Evolutionary conservation across 1,140 invertebrate genomes (phyloP).

Genomic region (Cheumatopsyche charites): DNA sequence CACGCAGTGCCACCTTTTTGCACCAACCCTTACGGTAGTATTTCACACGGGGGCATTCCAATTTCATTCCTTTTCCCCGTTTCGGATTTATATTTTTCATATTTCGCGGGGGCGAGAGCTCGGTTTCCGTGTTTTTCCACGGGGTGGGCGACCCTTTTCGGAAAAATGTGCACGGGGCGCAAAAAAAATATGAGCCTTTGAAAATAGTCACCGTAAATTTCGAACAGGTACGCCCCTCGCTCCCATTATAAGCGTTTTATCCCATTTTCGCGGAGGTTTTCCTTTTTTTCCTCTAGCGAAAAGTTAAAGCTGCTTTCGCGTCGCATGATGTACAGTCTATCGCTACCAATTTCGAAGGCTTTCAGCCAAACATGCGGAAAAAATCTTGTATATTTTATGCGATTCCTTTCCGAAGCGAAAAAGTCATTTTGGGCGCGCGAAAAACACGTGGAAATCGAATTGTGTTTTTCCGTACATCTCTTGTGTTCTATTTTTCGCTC

Average conservation of each 20-base stretch:
- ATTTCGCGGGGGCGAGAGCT: too few relatives aligned
- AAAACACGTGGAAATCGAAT: neutral
- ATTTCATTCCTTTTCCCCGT: neutral
- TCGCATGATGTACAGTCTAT: constrained; percentile 6
- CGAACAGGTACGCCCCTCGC: constrained; percentile 1
- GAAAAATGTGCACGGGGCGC: neutral
- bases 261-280: constrained; percentile 4
- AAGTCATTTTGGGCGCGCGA: neutral
- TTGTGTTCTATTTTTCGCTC: too few relatives aligned
- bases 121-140: neutral
- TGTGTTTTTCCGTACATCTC: neutral
- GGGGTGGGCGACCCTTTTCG: too few relatives aligned
- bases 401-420: constrained; percentile 6
- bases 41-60: neutral
- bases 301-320: neutral
- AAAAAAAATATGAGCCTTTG: constrained; percentile 1
- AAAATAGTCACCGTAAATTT: constrained; percentile 9
- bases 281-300: neutral
- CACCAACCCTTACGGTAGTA: neutral
- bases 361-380: constrained; percentile 13
- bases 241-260: constrained; percentile 13
- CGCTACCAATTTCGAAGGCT: constrained; percentile 18
- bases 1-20: neutral
- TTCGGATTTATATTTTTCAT: too few relatives aligned
- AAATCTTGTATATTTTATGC: constrained; percentile 24